Evolutionary conservation across 2,888 invertebrate genomes (phyloP).

Genomic region (Caenorhabditis afra): DNA sequence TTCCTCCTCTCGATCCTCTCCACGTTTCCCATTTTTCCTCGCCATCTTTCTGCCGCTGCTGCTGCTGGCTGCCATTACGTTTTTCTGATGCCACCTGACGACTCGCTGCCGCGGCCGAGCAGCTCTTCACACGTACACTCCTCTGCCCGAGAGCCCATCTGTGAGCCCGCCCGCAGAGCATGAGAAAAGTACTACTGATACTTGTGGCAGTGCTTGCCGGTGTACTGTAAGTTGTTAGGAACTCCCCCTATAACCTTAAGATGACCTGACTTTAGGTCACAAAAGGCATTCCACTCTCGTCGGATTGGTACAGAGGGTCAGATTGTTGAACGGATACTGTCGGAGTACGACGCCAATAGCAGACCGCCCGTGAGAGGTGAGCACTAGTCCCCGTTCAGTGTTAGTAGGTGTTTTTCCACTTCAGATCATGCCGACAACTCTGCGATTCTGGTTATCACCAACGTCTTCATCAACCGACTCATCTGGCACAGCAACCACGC

Average conservation of each 20-base stretch:
- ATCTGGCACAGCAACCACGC: slow-evolving; percentile 73
- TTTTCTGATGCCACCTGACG: slow-evolving; percentile 29
- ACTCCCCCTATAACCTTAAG: not conserved
- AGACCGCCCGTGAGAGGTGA: slow-evolving; percentile 79
- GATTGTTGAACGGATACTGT: slow-evolving; percentile 70
- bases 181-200: slow-evolving; percentile 8
- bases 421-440: slow-evolving; percentile 75
- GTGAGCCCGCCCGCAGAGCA: not conserved
- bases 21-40: too few species aligned
- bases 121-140: slow-evolving; percentile 5
- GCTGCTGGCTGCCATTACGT: slow-evolving; percentile 11
- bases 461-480: slow-evolving; percentile 75
- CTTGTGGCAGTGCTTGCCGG: not conserved
- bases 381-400: too few species aligned
- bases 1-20: too few species aligned
- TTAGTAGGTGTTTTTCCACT: not conserved
- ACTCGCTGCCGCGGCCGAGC: not conserved
- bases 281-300: slow-evolving; percentile 62
- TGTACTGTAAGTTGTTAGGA: not conserved
- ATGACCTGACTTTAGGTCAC: slow-evolving; percentile 16
- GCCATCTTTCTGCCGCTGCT: too few species aligned
- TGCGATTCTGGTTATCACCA: slow-evolving; percentile 75
- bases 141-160: too few species aligned
- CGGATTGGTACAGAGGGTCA: slow-evolving; percentile 74
- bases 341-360: slow-evolving; percentile 72